Conservation (phyloP, 2,797 vertebrate species). For the Notolepis coatsorum region DNA sequence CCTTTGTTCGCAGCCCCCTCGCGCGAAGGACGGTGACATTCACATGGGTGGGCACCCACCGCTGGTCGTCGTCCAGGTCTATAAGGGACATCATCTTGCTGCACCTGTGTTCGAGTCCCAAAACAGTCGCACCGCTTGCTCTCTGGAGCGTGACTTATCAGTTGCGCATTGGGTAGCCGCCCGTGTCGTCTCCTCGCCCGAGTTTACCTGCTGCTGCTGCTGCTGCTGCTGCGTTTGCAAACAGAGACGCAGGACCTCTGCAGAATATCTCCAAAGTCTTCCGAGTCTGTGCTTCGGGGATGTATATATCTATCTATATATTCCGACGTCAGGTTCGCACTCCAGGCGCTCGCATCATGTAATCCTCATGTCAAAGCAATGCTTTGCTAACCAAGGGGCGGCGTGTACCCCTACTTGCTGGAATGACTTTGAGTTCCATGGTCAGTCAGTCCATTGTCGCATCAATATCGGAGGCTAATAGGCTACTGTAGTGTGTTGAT, state of each 20-base stretch:
- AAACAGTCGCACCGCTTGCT: conserved; percentile 1
- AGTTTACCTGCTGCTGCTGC: conserved; percentile 10
- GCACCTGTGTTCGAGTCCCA: not conserved
- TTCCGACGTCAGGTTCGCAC: conserved; percentile 43
- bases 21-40: conserved; percentile 93
- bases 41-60: conserved; percentile 94
- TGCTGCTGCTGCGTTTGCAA: conserved; percentile 47
- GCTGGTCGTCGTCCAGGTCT: conserved; percentile 85
- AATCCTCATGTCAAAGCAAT: conserved; percentile 23
- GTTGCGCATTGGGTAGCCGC: conserved; percentile 31
- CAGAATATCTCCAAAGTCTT: conserved; percentile 58
- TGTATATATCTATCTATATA: too few relatives aligned
- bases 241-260: conserved; percentile 53
- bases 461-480: conserved; percentile 22
- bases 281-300: conserved; percentile 19
- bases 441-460: conserved; percentile 40
- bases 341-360: conserved; percentile 10
- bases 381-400: conserved; percentile 21
- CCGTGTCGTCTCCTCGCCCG: not conserved
- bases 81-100: conserved; percentile 83
- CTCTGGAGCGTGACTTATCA: conserved; percentile 10
- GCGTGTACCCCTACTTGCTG: conserved; percentile 12
- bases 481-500: conserved; percentile 47
- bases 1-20: conserved; percentile 90
- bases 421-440: conserved; percentile 2